Evolutionary conservation across 1,140 invertebrate genomes (phyloP).

Genomic region (Liolophura sinensis): DNA sequence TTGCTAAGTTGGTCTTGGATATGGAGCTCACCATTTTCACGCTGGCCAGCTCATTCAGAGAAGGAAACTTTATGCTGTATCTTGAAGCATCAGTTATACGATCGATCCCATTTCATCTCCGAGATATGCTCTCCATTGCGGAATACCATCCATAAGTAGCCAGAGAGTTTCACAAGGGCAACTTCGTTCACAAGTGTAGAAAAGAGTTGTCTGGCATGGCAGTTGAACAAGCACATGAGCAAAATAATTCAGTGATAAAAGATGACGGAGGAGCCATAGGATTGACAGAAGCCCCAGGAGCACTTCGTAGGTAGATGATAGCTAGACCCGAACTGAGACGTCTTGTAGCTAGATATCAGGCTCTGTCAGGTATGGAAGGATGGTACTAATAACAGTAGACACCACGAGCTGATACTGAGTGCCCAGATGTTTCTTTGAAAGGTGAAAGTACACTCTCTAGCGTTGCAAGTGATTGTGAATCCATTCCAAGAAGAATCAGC

Average conservation of each 20-base stretch:
- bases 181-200: conserved; percentile 19
- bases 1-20: conserved; percentile 14
- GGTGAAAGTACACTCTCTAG: too few relatives aligned
- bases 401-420: conserved; percentile 18
- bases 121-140: conserved; percentile 17
- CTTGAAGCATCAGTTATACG: conserved; percentile 8
- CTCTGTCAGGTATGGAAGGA: conserved; percentile 13
- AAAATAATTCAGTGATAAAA: too few relatives aligned
- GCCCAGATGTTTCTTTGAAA: conserved; percentile 6
- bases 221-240: conserved; percentile 42
- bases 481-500: conserved; percentile 11
- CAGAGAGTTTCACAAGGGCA: conserved; percentile 10
- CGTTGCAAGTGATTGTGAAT: conserved; percentile 16
- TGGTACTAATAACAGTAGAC: conserved; percentile 4
- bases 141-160: conserved; percentile 11
- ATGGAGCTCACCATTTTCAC: conserved; percentile 18
- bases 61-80: conserved; percentile 22
- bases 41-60: conserved; percentile 14
- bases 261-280: conserved; percentile 33
- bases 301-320: conserved; percentile 15
- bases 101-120: conserved; percentile 18
- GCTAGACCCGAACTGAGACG: conserved; percentile 10
- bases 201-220: conserved; percentile 28
- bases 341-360: conserved; percentile 17
- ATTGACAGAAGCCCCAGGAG: conserved; percentile 15